Percentiles rank a stretch among this genome's conserved stretches.
Conservation (phyloP, 2,113 vertebrate species). For the Austrofundulus limnaeus region DNA sequence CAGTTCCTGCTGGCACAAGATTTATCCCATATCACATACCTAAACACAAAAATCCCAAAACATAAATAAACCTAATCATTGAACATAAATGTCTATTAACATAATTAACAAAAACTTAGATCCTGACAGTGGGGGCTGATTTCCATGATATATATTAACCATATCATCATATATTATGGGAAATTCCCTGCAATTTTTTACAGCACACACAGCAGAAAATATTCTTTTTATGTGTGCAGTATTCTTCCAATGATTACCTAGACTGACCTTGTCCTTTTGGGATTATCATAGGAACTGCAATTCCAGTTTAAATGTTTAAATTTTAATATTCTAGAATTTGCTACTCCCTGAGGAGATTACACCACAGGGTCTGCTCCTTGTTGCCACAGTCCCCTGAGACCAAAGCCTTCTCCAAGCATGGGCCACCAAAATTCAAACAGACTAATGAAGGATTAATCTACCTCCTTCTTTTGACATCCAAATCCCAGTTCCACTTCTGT, state of each 20-base stretch:
- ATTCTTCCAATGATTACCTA: slow-evolving; percentile 23
- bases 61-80: too few species aligned
- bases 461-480: slow-evolving; percentile 29
- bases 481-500: slow-evolving; percentile 48
- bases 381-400: slow-evolving; percentile 46
- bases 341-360: slow-evolving; percentile 48
- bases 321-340: slow-evolving; percentile 51
- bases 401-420: slow-evolving; percentile 64
- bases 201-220: not conserved
- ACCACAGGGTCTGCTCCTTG: slow-evolving; percentile 52
- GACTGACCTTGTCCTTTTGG: slow-evolving; percentile 32
- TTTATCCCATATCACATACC: too few species aligned
- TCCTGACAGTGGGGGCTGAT: too few species aligned
- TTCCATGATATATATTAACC: too few species aligned
- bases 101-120: too few species aligned
- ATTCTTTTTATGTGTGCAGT: slow-evolving; percentile 4
- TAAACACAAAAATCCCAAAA: too few species aligned
- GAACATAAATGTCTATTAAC: too few species aligned
- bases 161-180: too few species aligned
- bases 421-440: slow-evolving; percentile 61
- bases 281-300: slow-evolving; percentile 48
- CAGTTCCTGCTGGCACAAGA: too few species aligned
- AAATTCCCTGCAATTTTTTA: too few species aligned
- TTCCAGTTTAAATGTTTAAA: slow-evolving; percentile 56
- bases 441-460: slow-evolving; percentile 71